Conservation (phyloP, 2,888 invertebrate genomes). For the Scaptomyza cyrtandrae region DNA sequence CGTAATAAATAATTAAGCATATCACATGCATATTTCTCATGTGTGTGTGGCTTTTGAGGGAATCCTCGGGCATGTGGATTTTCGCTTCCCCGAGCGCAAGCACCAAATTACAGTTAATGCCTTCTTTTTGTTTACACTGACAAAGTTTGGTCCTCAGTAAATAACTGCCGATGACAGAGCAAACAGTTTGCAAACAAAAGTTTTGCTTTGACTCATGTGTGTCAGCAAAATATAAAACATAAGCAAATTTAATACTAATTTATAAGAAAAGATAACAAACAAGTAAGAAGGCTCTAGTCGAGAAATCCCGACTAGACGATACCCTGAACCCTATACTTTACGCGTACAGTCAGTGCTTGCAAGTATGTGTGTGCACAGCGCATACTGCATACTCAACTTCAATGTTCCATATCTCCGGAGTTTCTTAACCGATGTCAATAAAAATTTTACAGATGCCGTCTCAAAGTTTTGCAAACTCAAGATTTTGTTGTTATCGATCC, state of each 20-base stretch:
- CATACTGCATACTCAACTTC: too few species aligned
- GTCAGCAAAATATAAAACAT: slow-evolving; percentile 32
- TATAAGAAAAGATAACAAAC: background rate
- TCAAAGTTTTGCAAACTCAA: too few species aligned
- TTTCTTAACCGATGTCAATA: too few species aligned
- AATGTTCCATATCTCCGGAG: too few species aligned
- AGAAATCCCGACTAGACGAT: too few species aligned
- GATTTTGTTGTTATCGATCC: too few species aligned
- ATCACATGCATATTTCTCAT: slow-evolving; percentile 46
- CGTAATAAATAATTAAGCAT: slow-evolving; percentile 74
- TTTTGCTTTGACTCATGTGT: slow-evolving; percentile 24
- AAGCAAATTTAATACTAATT: slow-evolving; percentile 24
- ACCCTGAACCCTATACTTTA: too few species aligned
- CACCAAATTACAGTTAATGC: slow-evolving; percentile 48
- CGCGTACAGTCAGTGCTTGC: too few species aligned
- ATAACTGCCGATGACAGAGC: slow-evolving; percentile 42
- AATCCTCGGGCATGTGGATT: slow-evolving; percentile 21
- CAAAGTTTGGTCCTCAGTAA: slow-evolving; percentile 35
- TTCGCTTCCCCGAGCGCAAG: slow-evolving; percentile 34
- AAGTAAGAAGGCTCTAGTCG: too few species aligned
- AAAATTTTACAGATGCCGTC: too few species aligned
- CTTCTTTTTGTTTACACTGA: slow-evolving; percentile 26
- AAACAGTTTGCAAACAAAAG: slow-evolving; percentile 42
- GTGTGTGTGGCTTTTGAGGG: slow-evolving; percentile 32
- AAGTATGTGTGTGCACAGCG: too few species aligned